phyloP scores from a whole-genome alignment of 2,797 vertebrate species.

The Rhinichthys osculus region DNA sequence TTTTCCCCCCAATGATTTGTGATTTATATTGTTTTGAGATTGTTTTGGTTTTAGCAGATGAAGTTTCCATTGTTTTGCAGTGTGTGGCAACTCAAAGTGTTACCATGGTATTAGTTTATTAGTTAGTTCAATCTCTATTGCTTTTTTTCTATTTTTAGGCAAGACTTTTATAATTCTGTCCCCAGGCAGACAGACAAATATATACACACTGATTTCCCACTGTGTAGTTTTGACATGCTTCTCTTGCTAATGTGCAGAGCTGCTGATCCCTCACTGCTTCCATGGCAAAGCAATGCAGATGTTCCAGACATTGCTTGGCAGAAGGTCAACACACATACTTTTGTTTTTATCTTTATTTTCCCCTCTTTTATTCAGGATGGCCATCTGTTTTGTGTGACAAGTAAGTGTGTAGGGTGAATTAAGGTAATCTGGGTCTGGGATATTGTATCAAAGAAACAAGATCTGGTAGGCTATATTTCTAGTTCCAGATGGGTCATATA shows the following conservation, averaged over 20 bases:
- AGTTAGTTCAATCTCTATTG: constrained; percentile 2
- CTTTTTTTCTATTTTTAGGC: constrained; percentile 31
- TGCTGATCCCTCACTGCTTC: constrained; percentile 2
- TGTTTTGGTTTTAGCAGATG: constrained; percentile 11
- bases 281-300: constrained; percentile 1
- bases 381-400: not conserved
- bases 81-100: constrained; percentile 31
- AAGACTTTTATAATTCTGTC: constrained; percentile 39
- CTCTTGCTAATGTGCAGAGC: constrained; percentile 16
- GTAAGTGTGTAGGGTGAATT: not conserved
- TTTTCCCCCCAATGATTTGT: not conserved
- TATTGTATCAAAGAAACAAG: not conserved
- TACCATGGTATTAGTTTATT: constrained; percentile 32
- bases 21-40: constrained; percentile 31
- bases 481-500: not conserved
- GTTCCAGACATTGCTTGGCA: constrained; percentile 2
- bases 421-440: not conserved
- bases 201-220: constrained; percentile 30
- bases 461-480: not conserved
- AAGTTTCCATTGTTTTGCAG: constrained; percentile 15
- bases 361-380: not conserved
- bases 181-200: constrained; percentile 34
- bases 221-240: constrained; percentile 36
- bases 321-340: not conserved
- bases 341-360: not conserved